Evolutionary conservation across 2,888 invertebrate genomes (phyloP).

Genomic region (Pycnomerus fuliginosus): DNA sequence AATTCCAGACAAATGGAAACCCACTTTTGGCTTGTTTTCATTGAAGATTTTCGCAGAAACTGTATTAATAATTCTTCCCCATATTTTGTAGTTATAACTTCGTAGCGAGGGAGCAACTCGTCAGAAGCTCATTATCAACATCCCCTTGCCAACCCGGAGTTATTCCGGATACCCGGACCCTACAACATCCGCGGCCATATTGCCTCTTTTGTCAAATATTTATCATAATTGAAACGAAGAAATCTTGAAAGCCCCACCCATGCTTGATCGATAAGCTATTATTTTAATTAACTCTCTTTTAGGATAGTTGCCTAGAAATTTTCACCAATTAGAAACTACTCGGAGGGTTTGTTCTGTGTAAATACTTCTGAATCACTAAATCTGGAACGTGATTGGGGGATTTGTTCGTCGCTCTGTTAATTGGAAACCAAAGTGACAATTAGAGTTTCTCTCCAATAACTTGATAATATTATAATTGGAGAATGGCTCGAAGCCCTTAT

Average conservation of each 20-base stretch:
- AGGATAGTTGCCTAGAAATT: too few species aligned
- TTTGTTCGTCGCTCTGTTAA: slow-evolving; percentile 41
- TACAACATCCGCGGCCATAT: slow-evolving; percentile 39
- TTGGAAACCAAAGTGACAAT: slow-evolving; percentile 53
- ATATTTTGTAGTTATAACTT: slow-evolving; percentile 47
- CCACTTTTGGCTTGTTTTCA: too few species aligned
- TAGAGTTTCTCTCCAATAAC: slow-evolving; percentile 45
- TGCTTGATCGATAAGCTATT: background rate
- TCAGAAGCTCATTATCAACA: slow-evolving; percentile 46
- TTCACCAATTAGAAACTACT: too few species aligned
- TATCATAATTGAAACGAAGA: slow-evolving; percentile 25
- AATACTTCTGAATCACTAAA: too few species aligned
- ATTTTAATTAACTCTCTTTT: too few species aligned
- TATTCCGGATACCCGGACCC: slow-evolving; percentile 40
- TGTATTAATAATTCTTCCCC: slow-evolving; percentile 46
- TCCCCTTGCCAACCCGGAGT: slow-evolving; percentile 41
- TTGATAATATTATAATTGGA: slow-evolving; percentile 52
- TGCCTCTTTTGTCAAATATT: slow-evolving; percentile 36
- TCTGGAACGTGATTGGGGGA: slow-evolving; percentile 13
- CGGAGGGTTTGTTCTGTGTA: too few species aligned
- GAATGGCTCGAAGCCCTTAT: slow-evolving; percentile 44
- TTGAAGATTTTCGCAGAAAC: too few species aligned
- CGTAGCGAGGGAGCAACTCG: slow-evolving; percentile 39
- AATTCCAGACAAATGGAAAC: too few species aligned
- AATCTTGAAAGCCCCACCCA: background rate